Conservation (phyloP, 2,888 invertebrate genomes). For the Tipula unca region DNA sequence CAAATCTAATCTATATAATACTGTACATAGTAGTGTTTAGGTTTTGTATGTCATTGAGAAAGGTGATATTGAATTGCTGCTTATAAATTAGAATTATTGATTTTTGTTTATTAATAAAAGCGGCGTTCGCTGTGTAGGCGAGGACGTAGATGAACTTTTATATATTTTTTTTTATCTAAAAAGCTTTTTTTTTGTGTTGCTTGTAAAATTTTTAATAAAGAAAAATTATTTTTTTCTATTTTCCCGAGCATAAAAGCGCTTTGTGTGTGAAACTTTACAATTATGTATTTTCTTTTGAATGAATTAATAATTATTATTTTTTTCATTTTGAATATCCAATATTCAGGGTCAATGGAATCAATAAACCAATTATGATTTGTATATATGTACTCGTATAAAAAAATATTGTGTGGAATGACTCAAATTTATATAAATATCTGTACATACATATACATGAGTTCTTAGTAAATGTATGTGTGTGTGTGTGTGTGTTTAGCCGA, state of each 20-base stretch:
- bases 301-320: not conserved
- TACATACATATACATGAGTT: not conserved
- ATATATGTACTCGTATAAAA: not conserved
- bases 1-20: not conserved
- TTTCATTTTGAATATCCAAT: not conserved
- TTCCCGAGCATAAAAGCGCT: no score
- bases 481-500: not conserved
- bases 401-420: not conserved
- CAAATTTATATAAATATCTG: not conserved
- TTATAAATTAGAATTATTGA: not conserved
- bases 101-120: not conserved
- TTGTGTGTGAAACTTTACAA: not conserved
- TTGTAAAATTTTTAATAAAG: not conserved
- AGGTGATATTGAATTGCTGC: not conserved
- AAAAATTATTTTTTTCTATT: no score
- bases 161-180: no score
- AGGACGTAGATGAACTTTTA: no score
- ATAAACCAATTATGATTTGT: not conserved
- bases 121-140: no score
- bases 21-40: not conserved
- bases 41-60: not conserved
- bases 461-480: no score
- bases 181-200: not conserved
- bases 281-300: not conserved
- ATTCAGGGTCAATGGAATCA: not conserved